Evolutionary conservation across 2,113 vertebrate genomes (phyloP), one percentile per base, ranked within the genome.

Genomic region (Hippocampus abdominalis): DNA sequence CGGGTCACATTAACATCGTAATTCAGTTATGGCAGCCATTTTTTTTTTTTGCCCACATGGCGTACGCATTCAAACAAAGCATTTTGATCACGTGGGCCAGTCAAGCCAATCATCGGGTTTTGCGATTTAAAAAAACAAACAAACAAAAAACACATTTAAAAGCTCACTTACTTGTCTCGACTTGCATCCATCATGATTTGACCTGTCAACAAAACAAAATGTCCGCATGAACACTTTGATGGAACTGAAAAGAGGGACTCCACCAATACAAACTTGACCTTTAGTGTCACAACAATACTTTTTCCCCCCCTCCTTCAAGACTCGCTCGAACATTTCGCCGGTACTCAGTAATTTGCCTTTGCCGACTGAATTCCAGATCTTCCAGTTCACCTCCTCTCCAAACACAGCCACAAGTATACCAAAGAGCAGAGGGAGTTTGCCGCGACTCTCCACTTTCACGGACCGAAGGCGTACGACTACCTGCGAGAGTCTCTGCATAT

Each of bases 401-500:
- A 53, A 53, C 27, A 67, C 18, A 21, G 65, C 46, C 46, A 49
- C 11, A 29, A 53, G 10, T 67, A 53, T 21, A 67, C 65, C 13
- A 67, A 53, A 53, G 65, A 53, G 10, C 65, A 67, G 29, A n/a
- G 29, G 27, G 65, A 53, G 3, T 67, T 32, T 67, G 65, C 48
- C 29, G 16, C 27, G 4, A 23, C 49, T n/a, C 65, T 67, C 10
- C 48, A 67, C 21, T 18, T 39, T n/a, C 48, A 67, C 13, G 65
- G 27, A 13, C 65, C 48, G 12, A 53, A 67, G 29, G 48, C 46
- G 3, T 51, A 36, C 29, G 27, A 54, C 48, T 39, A 39, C 21
- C 21, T 66, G 64, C 32, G 46, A 51, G 44, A 66, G 16, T 66
- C 16, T 53, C 64, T 66, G 27, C 64, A 66, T 36, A 48, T 66